Evolutionary conservation across 2,113 vertebrate genomes (phyloP).

Genomic region (Dryoscopus gambensis): DNA sequence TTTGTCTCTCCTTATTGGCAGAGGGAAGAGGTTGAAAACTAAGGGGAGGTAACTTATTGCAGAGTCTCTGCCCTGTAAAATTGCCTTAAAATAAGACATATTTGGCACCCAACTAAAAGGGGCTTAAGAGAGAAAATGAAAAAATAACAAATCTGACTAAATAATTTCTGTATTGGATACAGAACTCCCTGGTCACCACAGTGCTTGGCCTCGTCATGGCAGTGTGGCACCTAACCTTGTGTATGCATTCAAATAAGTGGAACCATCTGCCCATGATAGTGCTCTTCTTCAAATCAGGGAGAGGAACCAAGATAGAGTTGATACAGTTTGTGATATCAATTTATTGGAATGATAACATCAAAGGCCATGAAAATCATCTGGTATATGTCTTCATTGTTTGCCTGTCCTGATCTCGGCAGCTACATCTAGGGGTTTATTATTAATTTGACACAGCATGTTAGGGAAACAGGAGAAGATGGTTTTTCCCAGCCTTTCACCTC

Average conservation of each 20-base stretch:
- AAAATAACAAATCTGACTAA: background rate
- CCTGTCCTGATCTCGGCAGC: background rate
- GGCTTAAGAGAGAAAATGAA: background rate
- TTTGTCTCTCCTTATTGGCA: background rate
- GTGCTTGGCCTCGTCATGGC: background rate
- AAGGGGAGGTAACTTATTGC: background rate
- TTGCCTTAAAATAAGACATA: background rate
- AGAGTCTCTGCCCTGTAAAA: background rate
- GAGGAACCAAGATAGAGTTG: background rate
- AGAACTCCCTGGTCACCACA: background rate
- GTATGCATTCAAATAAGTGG: rapidly evolving
- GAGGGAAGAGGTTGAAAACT: background rate
- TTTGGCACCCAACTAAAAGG: background rate
- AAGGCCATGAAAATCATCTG: background rate
- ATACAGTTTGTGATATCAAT: background rate
- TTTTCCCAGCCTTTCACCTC: too few relatives aligned
- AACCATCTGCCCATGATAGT: background rate
- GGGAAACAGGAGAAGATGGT: too few relatives aligned
- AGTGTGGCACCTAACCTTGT: background rate
- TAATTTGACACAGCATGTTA: too few relatives aligned
- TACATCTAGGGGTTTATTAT: background rate
- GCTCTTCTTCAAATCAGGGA: background rate
- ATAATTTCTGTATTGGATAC: background rate
- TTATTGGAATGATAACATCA: background rate
- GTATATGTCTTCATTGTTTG: background rate